Base-by-base conservation (phyloP, 64 coral and sea anemone species). In the Cladopsammia gracilis region DNA sequence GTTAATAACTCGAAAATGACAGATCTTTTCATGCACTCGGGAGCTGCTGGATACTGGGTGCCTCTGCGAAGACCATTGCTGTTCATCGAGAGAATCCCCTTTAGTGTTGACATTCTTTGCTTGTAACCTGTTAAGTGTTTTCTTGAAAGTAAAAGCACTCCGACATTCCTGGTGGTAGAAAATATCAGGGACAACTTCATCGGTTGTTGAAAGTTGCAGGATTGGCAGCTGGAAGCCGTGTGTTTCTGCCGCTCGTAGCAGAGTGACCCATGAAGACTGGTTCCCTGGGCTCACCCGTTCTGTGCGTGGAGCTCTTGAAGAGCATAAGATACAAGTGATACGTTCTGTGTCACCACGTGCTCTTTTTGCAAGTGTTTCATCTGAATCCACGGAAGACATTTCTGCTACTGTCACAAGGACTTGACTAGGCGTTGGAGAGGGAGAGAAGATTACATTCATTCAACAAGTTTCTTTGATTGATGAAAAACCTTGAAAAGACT, bases 131-230 rank as follows among this genome's bases (percentile, higher is more conserved):
- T 79, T 64, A 13, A 90, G 43, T 12, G 76, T 60, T 51, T 80
- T 93, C 58, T 93, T 93, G 59, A 67, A 49, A 10, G 75, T 93
- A 70, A 93, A 93, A 69, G 56, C 50, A 86, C 72, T 93, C n/a
- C 47, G 57, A 66, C 90, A 84, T 85, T 85, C 82, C 19, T 48
- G 53, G n/a, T 84, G 90, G 68, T 85, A 85, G 45, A 51, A 92
- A 58, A 92, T 64, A 15, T 72, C 53, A 5, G 62, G 77, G 16
- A 80, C 56, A 42, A 73, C 49, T 6, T 24, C 59, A 73, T 85
- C 26, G 44, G 7, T 56, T 48, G 70, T 25, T 58, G 22, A 70
- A 59, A 64, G 51, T 45, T 48, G 52, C 46, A 92, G 79, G 58
- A 92, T 60, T 58, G 70, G n/a, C n/a, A n/a, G 26, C 26, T 73